Conservation (phyloP, 2,113 vertebrate species). For the rabbit (Oryctolagus cuniculus) region mOryCun1.1 NC_091440.1:56772501-56773000, state of each 20-base stretch:
- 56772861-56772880: slow-evolving; percentile 31
- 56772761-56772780: background rate
- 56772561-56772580: background rate
- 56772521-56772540: background rate
- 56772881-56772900: background rate
- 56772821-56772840: slow-evolving; percentile 47
- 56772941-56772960: slow-evolving; percentile 7
- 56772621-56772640: slow-evolving; percentile 3
- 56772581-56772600: background rate
- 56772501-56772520: background rate
- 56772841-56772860: slow-evolving; percentile 41
- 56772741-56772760: slow-evolving; percentile 33
- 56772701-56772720: background rate
- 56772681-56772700: background rate
- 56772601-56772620: background rate
- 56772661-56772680: background rate
- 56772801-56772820: slow-evolving; percentile 49
- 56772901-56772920: slow-evolving; percentile 52
- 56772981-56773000: background rate
- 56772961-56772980: slow-evolving; percentile 28
- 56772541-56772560: background rate
- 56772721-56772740: background rate
- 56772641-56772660: background rate
- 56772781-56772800: slow-evolving; percentile 25
- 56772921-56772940: slow-evolving; percentile 46